phyloP scores from a whole-genome alignment of 2,797 vertebrate genomes.

The Malurus splendens region DNA sequence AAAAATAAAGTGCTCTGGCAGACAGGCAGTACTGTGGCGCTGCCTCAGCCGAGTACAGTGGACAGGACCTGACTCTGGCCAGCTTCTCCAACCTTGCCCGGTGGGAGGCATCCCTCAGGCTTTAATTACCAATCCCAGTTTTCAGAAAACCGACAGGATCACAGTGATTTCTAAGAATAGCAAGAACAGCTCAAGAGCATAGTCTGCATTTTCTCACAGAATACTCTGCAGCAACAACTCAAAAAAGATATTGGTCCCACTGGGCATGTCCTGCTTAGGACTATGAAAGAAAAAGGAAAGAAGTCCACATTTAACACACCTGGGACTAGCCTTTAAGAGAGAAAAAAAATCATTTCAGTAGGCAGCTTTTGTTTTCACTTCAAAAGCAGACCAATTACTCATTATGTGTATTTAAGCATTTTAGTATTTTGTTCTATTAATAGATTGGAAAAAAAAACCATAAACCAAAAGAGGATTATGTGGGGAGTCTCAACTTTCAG shows the following conservation, averaged over 20 bases:
- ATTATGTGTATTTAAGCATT: background rate
- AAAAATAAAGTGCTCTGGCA: conserved; percentile 27
- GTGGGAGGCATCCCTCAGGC: background rate
- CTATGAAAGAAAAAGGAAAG: background rate
- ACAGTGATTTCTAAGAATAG: background rate
- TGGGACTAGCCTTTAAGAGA: background rate
- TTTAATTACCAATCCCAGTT: background rate
- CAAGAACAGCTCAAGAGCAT: background rate
- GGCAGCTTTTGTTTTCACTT: conserved; percentile 25
- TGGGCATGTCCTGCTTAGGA: background rate
- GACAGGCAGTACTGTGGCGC: background rate
- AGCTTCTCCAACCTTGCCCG: background rate
- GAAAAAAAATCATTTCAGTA: background rate
- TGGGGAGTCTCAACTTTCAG: conserved; percentile 6
- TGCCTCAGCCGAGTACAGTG: background rate
- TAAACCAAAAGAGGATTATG: background rate
- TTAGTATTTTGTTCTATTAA: conserved; percentile 32
- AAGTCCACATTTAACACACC: background rate
- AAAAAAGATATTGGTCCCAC: background rate
- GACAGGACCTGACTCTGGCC: background rate
- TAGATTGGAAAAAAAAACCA: background rate
- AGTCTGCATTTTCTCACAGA: background rate
- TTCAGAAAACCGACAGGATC: background rate
- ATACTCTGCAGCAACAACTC: background rate
- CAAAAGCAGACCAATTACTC: background rate